These are phyloP conservation scores for Taxidea taxus DNA, from an alignment of 2,113 vertebrate genomes.

Conservation along the genomic window DNA sequence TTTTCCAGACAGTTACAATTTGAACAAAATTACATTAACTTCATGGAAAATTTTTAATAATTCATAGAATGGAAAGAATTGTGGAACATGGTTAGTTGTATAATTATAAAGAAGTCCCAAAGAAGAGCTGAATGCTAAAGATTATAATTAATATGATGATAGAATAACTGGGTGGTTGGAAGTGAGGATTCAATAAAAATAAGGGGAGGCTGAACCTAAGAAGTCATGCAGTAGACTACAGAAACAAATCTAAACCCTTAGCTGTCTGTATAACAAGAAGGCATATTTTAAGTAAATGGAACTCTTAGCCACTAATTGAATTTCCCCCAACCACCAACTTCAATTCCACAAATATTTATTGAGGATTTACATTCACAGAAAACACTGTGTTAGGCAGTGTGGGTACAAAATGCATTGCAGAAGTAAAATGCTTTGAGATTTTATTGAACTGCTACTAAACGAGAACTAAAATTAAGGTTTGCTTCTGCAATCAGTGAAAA, in stretches of 20 bases:
- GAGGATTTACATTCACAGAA: not conserved
- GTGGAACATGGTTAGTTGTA: not conserved
- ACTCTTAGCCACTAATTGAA: conserved; percentile 20
- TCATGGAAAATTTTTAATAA: conserved; percentile 44
- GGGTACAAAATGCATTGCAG: not conserved
- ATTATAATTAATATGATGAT: conserved; percentile 11
- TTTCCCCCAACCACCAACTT: not conserved
- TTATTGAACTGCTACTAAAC: not conserved
- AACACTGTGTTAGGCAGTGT: not conserved
- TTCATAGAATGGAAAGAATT: conserved; percentile 39
- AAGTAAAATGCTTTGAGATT: conserved; percentile 18
- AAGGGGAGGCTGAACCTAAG: not conserved
- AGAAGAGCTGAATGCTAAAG: not conserved
- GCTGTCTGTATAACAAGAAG: not conserved
- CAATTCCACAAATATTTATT: conserved; percentile 2
- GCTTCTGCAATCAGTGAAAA: not conserved
- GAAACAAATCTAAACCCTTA: conserved; percentile 23
- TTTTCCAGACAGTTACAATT: not conserved
- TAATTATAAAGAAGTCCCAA: conserved; percentile 24
- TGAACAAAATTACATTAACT: conserved; percentile 23
- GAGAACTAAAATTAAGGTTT: not conserved
- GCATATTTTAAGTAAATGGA: not conserved
- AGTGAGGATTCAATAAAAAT: conserved; percentile 24
- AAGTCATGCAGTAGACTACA: not conserved
- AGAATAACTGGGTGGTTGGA: conserved; percentile 3